Conservation (phyloP, 2,888 invertebrate genomes). For the Lepeophtheirus nordmannii region DNA sequence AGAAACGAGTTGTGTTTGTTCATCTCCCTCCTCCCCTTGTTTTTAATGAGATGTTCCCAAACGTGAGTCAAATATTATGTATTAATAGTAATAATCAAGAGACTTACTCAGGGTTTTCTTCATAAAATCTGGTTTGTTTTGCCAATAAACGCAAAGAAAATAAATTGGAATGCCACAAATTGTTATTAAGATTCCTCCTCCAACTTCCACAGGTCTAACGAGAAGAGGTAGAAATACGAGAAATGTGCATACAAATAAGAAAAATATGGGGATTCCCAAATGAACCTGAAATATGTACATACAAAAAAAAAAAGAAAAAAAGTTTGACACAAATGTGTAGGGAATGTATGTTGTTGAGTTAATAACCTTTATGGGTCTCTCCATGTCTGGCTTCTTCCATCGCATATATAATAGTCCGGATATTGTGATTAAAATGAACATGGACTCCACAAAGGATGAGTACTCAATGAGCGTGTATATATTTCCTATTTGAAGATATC, state of each 20-base stretch:
- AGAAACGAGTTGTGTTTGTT: no score
- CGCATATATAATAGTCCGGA: slow-evolving; percentile 67
- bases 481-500: slow-evolving; percentile 69
- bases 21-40: no score
- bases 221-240: slow-evolving; percentile 61
- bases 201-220: slow-evolving; percentile 61
- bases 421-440: slow-evolving; percentile 74
- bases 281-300: slow-evolving; percentile 44
- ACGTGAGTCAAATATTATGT: no score
- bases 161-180: slow-evolving; percentile 69
- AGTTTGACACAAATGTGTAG: no score
- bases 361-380: slow-evolving; percentile 64
- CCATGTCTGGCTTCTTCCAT: slow-evolving; percentile 57
- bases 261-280: slow-evolving; percentile 55
- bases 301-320: background rate
- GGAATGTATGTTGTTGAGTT: no score
- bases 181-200: slow-evolving; percentile 60
- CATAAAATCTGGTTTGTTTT: slow-evolving; percentile 48
- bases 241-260: slow-evolving; percentile 59
- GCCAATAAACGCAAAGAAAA: slow-evolving; percentile 51
- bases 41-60: no score
- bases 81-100: no score
- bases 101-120: slow-evolving; percentile 43
- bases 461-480: slow-evolving; percentile 75
- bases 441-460: slow-evolving; percentile 77